Conservation (phyloP, 2,797 vertebrate species). For the Bovichtus variegatus region DNA sequence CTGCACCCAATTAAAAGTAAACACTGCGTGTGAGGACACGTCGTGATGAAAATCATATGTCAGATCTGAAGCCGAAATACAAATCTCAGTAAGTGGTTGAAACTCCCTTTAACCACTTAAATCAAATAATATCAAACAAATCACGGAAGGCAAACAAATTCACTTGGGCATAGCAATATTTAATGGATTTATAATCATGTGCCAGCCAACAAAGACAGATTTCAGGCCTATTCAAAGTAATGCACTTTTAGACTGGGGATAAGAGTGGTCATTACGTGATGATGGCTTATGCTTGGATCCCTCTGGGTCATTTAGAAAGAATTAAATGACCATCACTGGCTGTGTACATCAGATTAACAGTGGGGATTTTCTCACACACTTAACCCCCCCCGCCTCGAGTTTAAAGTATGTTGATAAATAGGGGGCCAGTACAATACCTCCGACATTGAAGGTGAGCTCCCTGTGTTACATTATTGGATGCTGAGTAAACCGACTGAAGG, state of each 20-base stretch:
- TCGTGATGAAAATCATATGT: slow-evolving; percentile 1
- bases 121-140: slow-evolving; percentile 19
- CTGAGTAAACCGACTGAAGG: slow-evolving; percentile 21
- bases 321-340: slow-evolving; percentile 70
- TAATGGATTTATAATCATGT: slow-evolving; percentile 11
- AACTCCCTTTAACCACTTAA: slow-evolving; percentile 6
- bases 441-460: slow-evolving; percentile 30
- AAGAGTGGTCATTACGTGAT: slow-evolving; percentile 58
- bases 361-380: slow-evolving; percentile 56
- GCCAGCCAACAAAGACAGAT: slow-evolving; percentile 19
- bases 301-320: slow-evolving; percentile 64
- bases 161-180: not conserved
- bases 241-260: slow-evolving; percentile 25
- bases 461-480: slow-evolving; percentile 12
- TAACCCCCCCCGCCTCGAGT: slow-evolving; percentile 46
- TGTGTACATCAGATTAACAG: slow-evolving; percentile 67
- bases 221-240: slow-evolving; percentile 17
- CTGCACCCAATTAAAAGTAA: slow-evolving; percentile 33
- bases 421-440: slow-evolving; percentile 23
- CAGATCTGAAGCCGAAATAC: slow-evolving; percentile 6
- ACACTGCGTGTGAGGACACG: slow-evolving; percentile 3
- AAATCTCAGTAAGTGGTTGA: not conserved
- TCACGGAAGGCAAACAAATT: slow-evolving; percentile 9
- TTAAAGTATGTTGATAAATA: slow-evolving; percentile 67
- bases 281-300: slow-evolving; percentile 55